phyloP scores from a whole-genome alignment of 1,140 invertebrate species.

The Drosophila carrolli region DNA sequence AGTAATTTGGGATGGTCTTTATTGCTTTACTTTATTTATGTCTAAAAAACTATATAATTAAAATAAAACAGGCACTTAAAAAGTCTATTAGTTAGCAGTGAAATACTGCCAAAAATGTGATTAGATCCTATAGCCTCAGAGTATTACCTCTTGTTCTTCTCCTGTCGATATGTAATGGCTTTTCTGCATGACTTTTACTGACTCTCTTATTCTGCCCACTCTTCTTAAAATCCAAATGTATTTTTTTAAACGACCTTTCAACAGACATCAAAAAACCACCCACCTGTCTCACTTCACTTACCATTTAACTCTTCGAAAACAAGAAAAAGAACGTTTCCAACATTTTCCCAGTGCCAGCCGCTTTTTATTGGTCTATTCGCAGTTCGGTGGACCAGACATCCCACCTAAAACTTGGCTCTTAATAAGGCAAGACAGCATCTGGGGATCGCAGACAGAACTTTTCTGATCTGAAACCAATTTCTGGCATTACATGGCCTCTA shows the following conservation, averaged over 20 bases:
- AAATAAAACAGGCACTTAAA: no score
- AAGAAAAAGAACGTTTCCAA: neutral
- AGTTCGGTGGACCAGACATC: conserved; percentile 19
- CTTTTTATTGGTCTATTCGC: conserved; percentile 38
- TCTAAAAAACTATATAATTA: no score
- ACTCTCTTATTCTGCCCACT: neutral
- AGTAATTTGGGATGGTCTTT: no score
- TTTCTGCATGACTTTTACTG: neutral
- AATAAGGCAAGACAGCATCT: conserved; percentile 53
- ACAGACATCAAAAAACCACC: conserved; percentile 16
- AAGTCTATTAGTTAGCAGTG: no score
- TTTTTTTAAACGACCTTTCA: conserved; percentile 22
- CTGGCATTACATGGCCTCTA: conserved; percentile 46
- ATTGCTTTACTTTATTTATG: no score
- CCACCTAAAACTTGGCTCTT: conserved; percentile 32
- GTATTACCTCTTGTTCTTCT: no score
- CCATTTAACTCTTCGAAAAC: conserved; percentile 7
- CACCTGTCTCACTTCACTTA: conserved; percentile 8
- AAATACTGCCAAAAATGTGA: no score
- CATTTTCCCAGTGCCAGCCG: conserved; percentile 34
- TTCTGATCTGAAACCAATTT: conserved; percentile 47
- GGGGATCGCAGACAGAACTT: conserved; percentile 13
- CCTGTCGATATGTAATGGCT: no score
- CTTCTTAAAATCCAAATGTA: neutral
- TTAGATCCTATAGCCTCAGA: no score